Conservation (phyloP, 2,888 invertebrate genomes). For the Anagyrus pseudococci region DNA sequence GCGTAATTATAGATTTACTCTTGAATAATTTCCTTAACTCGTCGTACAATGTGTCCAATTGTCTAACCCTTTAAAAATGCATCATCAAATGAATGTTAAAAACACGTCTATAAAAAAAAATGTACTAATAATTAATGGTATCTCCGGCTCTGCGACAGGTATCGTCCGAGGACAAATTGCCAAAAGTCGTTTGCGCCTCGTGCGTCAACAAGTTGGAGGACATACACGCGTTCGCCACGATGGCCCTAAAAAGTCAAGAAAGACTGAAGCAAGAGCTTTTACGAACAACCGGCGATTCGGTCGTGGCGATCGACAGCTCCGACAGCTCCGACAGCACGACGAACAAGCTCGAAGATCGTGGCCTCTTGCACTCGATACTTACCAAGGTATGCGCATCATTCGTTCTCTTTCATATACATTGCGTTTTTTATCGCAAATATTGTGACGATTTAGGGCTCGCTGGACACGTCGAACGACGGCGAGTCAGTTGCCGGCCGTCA, state of each 20-base stretch:
- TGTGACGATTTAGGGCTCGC: constrained; percentile 52
- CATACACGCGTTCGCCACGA: constrained; percentile 73
- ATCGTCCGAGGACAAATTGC: constrained; percentile 70
- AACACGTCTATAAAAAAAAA: no score
- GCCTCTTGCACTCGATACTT: constrained; percentile 65
- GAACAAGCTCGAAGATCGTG: constrained; percentile 62
- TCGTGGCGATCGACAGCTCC: constrained; percentile 23
- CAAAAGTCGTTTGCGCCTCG: constrained; percentile 73
- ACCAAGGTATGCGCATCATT: constrained; percentile 61
- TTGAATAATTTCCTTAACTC: no score
- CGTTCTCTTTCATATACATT: not conserved
- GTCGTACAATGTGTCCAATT: no score
- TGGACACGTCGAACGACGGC: constrained; percentile 50
- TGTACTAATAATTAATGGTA: no score
- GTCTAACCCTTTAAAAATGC: no score
- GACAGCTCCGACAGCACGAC: constrained; percentile 51
- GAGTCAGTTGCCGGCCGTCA: constrained; percentile 44
- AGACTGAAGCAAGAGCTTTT: constrained; percentile 61
- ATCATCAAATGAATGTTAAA: no score
- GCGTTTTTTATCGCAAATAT: not conserved
- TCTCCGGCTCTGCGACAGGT: constrained; percentile 66
- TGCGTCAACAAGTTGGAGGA: constrained; percentile 72
- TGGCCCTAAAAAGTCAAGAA: constrained; percentile 71
- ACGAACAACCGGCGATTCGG: not conserved
- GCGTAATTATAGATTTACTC: no score